These are phyloP conservation scores for Temnothorax nylanderi DNA, from an alignment of 1,140 invertebrate species.

Conservation along the genomic window DNA sequence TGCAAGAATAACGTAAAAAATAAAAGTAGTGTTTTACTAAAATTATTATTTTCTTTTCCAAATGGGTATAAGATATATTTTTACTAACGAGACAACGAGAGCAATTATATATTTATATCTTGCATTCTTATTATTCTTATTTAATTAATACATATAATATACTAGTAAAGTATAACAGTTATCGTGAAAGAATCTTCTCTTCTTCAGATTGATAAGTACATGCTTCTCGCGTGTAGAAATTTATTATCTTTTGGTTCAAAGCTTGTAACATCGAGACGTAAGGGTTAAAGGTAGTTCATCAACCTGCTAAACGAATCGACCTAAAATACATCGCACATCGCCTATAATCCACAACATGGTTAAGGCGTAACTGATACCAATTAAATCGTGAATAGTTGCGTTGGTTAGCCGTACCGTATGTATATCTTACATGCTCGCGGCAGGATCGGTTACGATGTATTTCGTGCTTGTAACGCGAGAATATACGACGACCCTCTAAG, in stretches of 20 bases:
- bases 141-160: neutral
- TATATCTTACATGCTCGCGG: conserved; percentile 63
- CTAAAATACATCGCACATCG: conserved; percentile 48
- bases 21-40: neutral
- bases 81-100: neutral
- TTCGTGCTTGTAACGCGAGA: conserved; percentile 69
- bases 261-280: neutral
- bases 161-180: neutral
- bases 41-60: neutral
- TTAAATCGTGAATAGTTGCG: conserved; percentile 70
- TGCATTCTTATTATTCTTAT: neutral
- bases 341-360: conserved; percentile 67
- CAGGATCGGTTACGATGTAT: conserved; percentile 59
- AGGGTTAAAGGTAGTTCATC: conserved; percentile 25
- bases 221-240: conserved; percentile 3
- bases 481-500: conserved; percentile 60
- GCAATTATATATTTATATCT: neutral
- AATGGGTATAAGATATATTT: neutral
- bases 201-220: neutral
- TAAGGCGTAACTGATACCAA: conserved; percentile 77
- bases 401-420: conserved; percentile 18
- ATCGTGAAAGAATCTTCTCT: neutral
- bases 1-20: neutral
- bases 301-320: conserved; percentile 29
- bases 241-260: neutral